Percentiles rank a stretch among this genome's conserved stretches.
phyloP scores from a whole-genome alignment of 2,113 vertebrate genomes.

The Porphyrio hochstetteri region DNA sequence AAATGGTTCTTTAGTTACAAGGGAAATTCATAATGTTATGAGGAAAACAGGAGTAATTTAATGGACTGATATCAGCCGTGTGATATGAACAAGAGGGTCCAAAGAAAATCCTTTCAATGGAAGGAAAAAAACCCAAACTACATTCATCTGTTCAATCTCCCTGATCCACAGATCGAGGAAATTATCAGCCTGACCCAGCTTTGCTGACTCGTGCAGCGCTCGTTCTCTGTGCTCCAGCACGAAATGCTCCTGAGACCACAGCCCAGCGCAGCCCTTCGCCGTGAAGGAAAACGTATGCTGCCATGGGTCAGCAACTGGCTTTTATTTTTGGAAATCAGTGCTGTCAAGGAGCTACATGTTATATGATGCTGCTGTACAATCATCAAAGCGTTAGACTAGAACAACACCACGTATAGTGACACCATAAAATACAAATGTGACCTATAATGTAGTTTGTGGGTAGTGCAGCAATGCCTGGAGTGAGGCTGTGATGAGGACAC shows the following conservation, averaged over 20 bases:
- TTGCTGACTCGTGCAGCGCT: neutral
- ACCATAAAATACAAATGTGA: neutral
- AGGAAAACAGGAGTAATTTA: neutral
- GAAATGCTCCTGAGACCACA: neutral
- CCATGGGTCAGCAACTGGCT: neutral
- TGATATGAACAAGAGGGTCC: neutral
- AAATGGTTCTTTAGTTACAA: neutral
- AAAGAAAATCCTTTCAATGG: neutral
- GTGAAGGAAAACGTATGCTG: neutral
- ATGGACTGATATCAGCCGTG: neutral
- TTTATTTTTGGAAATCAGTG: conserved; percentile 11
- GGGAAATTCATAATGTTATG: neutral
- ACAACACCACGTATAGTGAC: neutral
- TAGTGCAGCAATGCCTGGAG: neutral
- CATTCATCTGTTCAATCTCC: neutral
- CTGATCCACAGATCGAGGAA: neutral
- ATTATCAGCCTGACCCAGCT: neutral
- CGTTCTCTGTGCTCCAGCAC: neutral
- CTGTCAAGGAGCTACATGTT: neutral
- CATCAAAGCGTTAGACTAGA: neutral
- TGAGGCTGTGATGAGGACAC: neutral
- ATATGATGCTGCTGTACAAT: neutral
- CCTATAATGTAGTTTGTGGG: neutral
- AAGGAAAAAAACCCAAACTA: neutral
- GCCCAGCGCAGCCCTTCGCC: neutral